phyloP scores from a whole-genome alignment of 2,888 invertebrate genomes.

The Diaphora mendica region DNA sequence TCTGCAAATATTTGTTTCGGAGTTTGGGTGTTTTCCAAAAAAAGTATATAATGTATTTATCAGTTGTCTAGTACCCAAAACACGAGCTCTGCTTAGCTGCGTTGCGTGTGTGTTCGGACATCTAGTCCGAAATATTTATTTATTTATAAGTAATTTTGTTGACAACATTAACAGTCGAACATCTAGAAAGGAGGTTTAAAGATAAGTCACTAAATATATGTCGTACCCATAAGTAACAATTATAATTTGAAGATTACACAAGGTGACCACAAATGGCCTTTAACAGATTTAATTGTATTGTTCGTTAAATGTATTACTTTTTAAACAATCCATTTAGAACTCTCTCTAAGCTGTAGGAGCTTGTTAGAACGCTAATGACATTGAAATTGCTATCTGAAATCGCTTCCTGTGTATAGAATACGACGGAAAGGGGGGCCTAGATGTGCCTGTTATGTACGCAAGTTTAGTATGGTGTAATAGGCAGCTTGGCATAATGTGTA shows the following conservation, averaged over 20 bases:
- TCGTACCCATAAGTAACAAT: not conserved
- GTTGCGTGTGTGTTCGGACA: no score
- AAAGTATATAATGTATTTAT: no score
- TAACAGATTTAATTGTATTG: not conserved
- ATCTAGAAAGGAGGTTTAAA: slow-evolving; percentile 22
- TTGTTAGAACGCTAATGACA: slow-evolving; percentile 49
- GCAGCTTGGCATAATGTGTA: slow-evolving; percentile 47
- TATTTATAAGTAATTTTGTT: slow-evolving; percentile 13
- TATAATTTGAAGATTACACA: not conserved
- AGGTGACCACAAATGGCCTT: not conserved
- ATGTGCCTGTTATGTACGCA: slow-evolving; percentile 30
- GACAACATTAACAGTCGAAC: slow-evolving; percentile 17
- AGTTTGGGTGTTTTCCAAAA: no score
- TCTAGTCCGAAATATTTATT: no score
- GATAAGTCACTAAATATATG: slow-evolving; percentile 16
- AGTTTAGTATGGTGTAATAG: slow-evolving; percentile 6
- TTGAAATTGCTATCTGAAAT: slow-evolving; percentile 64
- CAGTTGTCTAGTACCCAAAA: no score
- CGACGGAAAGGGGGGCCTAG: slow-evolving; percentile 38
- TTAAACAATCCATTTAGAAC: slow-evolving; percentile 21
- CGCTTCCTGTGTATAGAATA: slow-evolving; percentile 71
- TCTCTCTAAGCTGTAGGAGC: slow-evolving; percentile 11
- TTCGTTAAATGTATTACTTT: not conserved
- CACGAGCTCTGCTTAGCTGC: no score
- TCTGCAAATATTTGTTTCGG: no score